Base-by-base conservation (phyloP, 2,888 invertebrate genomes). In the Nymphalis urticae region DNA sequence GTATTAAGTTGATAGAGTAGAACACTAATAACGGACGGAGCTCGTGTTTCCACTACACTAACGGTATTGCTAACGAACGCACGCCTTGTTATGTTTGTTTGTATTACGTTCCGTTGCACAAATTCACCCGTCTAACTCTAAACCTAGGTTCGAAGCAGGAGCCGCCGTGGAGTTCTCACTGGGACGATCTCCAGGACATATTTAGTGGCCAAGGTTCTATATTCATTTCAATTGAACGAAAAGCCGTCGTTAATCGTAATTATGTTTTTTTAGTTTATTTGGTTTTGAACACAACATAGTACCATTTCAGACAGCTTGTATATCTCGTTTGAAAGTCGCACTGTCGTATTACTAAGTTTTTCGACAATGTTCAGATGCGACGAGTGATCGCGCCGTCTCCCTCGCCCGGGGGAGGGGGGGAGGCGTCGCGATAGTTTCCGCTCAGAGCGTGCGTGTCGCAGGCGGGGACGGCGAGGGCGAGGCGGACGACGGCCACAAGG, bases 401-500 rank as follows among this genome's bases (percentile, higher is more conserved):
- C 21, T 53, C 13, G 16, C 8, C 5, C 17, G 17, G 21, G 16
- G 13, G 21, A 13, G 53, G 0, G 10, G 6, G 17, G 54, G 54
- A 17, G 16, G 6, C 27, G 54, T 1, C 17, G 9, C 27, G 51
- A 13, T 3, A 0, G 42, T 2, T 3, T 0, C 42, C 27, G 27
- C 27, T 32, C 27, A 27, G 8, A 61, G 36, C 42, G 64, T 42
- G 51, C 27, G 54, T 67, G 65, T 42, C 71, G 66, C 51, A 61
- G 82, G 79, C 48, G 73, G 79, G 70, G 79, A 80, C 13, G 66
- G 56, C 72, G 72, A 72, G 66, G 71, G 69, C 69, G 78, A 79
- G 64, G 82, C 80, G 47, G 72, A 72, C 19, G 75, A 76, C 8
- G 81, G 81, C 5, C 86, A 80, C 76, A 96, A 96, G 86, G 94